Conservation (phyloP, 2,797 vertebrate species). For the Myiotriccus ornatus region DNA sequence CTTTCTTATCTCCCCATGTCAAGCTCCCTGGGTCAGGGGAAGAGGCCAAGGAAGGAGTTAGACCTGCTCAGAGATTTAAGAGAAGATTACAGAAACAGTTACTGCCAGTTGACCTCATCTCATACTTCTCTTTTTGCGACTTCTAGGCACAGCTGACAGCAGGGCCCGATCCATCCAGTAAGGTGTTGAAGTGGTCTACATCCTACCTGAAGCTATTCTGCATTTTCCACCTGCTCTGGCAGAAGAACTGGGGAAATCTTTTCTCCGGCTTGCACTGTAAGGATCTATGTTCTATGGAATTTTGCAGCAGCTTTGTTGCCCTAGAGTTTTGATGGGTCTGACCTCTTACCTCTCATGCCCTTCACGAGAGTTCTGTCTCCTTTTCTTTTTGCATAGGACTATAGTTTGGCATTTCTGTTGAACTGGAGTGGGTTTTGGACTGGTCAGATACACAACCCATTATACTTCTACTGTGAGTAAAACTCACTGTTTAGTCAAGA, state of each 20-base stretch:
- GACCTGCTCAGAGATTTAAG: not conserved
- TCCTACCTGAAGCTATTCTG: not conserved
- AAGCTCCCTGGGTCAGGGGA: not conserved
- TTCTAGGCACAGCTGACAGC: not conserved
- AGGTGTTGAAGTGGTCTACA: not conserved
- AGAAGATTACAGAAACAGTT: not conserved
- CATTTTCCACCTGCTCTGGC: not conserved
- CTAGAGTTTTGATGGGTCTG: not conserved
- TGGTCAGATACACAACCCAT: not conserved
- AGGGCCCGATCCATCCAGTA: not conserved
- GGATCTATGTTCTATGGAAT: not conserved
- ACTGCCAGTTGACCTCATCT: not conserved
- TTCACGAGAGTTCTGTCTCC: not conserved
- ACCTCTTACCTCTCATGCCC: not conserved
- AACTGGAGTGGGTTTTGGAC: not conserved
- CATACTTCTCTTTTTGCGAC: not conserved
- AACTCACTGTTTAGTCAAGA: slow-evolving; percentile 27
- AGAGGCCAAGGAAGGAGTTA: not conserved
- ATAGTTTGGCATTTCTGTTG: not conserved
- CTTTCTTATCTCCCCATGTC: not conserved
- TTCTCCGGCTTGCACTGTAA: not conserved
- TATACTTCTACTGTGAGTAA: slow-evolving; percentile 12
- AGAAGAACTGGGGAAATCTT: not conserved
- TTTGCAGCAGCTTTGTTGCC: not conserved
- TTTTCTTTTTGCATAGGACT: not conserved